Conservation (phyloP, 1,140 invertebrate species). For the Zaprionus kolodkinae region DNA sequence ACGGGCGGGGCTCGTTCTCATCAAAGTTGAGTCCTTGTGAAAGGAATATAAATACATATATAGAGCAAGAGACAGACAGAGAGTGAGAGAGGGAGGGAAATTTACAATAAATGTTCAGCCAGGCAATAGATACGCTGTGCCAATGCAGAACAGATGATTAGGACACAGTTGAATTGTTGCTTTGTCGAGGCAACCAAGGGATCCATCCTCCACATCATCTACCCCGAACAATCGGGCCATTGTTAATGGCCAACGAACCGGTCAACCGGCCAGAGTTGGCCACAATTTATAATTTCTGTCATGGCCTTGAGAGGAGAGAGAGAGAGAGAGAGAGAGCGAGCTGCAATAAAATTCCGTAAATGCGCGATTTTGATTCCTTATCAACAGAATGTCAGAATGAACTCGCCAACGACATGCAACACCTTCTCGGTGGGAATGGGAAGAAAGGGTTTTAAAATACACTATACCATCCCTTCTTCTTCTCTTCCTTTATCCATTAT, state of each 20-base stretch:
- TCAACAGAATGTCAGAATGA: conserved; percentile 49
- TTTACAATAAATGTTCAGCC: conserved; percentile 46
- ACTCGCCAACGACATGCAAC: conserved; percentile 65
- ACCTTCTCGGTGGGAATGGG: conserved; percentile 38
- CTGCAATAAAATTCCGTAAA: conserved; percentile 67
- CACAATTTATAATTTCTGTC: conserved; percentile 67
- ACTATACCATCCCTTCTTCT: not conserved
- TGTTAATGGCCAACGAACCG: conserved; percentile 52
- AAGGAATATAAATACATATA: conserved; percentile 30
- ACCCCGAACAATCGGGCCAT: conserved; percentile 32
- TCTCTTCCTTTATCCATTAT: not conserved
- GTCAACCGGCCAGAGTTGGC: conserved; percentile 21
- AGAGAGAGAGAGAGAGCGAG: too few relatives aligned
- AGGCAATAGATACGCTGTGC: conserved; percentile 40
- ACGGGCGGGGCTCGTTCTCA: not conserved
- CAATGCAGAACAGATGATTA: conserved; percentile 56
- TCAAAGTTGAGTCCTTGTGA: conserved; percentile 5
- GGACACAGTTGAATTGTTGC: conserved; percentile 55
- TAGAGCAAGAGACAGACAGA: not conserved
- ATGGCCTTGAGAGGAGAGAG: conserved; percentile 5
- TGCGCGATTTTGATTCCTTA: conserved; percentile 74
- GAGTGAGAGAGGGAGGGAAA: not conserved
- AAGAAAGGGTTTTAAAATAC: conserved; percentile 39
- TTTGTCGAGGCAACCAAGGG: conserved; percentile 32
- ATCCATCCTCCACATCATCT: not conserved